Evolutionary conservation across 1,140 invertebrate genomes (phyloP).

Genomic region (Platorchestia sp.): DNA sequence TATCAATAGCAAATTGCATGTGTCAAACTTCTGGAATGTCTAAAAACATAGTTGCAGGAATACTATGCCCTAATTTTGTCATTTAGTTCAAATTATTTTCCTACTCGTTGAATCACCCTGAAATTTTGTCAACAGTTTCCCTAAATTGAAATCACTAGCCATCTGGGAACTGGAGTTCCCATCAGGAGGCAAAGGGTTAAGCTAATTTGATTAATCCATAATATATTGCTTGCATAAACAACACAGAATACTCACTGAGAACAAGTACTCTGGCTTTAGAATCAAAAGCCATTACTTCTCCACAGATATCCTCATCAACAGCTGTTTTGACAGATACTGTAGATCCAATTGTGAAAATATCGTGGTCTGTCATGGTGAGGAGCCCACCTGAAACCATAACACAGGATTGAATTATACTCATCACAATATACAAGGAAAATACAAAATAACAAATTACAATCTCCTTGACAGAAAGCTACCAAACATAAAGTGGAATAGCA

Average conservation of each 20-base stretch:
- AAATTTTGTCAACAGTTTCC: no score
- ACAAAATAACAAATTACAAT: neutral
- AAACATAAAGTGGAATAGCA: neutral
- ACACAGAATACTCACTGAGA: slow-evolving; percentile 34
- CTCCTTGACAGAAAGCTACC: neutral
- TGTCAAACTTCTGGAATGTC: no score
- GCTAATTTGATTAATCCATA: no score
- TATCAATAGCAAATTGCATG: no score
- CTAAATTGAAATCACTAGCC: no score
- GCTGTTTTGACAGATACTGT: slow-evolving; percentile 2
- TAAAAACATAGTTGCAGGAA: no score
- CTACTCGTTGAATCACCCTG: no score
- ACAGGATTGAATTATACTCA: neutral
- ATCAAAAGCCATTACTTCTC: slow-evolving; percentile 49
- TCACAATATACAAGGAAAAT: neutral
- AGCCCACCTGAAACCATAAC: neutral
- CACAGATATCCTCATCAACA: neutral
- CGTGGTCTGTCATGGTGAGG: slow-evolving; percentile 18
- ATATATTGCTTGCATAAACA: neutral
- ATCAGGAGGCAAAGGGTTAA: no score
- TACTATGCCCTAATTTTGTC: no score
- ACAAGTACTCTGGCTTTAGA: slow-evolving; percentile 14
- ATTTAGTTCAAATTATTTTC: no score
- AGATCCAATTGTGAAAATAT: slow-evolving; percentile 29
- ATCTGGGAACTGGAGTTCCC: no score